These are phyloP conservation scores for Pomacea canaliculata DNA, from an alignment of 2,888 invertebrate genomes.

Conservation along the genomic window DNA sequence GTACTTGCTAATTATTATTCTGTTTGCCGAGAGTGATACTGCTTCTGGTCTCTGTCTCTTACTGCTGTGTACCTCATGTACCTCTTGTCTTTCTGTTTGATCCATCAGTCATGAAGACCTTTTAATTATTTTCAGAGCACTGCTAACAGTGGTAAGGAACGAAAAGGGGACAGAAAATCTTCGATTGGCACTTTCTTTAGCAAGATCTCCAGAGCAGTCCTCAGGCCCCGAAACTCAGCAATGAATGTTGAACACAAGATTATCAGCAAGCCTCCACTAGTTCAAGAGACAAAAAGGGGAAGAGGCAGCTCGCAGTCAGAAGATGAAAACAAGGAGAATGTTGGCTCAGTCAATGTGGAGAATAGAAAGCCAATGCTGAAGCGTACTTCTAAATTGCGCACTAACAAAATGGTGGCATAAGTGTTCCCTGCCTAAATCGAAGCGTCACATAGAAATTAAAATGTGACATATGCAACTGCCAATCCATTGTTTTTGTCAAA, in stretches of 20 bases:
- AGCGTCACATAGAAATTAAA: too few relatives aligned
- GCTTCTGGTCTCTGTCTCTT: background rate
- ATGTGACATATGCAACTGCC: too few relatives aligned
- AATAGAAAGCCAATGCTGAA: background rate
- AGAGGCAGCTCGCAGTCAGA: background rate
- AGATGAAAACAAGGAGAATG: slow-evolving; percentile 17
- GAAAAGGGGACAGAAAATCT: slow-evolving; percentile 47
- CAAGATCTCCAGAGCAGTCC: slow-evolving; percentile 52
- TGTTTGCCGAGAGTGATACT: background rate
- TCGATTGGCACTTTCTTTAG: slow-evolving; percentile 51
- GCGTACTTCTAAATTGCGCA: background rate
- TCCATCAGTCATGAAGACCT: background rate
- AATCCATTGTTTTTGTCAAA: too few relatives aligned
- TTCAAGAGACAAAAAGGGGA: background rate
- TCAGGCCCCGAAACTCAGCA: slow-evolving; percentile 48
- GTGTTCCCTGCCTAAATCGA: too few relatives aligned
- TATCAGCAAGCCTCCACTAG: background rate
- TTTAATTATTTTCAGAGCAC: background rate
- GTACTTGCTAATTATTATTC: background rate
- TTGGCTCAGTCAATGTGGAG: background rate
- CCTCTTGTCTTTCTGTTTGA: background rate
- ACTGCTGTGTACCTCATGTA: background rate
- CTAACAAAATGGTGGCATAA: slow-evolving; percentile 3
- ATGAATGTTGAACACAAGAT: slow-evolving; percentile 18
- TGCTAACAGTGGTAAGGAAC: slow-evolving; percentile 3